Percentiles rank a stretch among this genome's conserved stretches.
Conservation (phyloP, 2,797 vertebrate genomes). For the Microctenopoma stevenorrisi region DNA sequence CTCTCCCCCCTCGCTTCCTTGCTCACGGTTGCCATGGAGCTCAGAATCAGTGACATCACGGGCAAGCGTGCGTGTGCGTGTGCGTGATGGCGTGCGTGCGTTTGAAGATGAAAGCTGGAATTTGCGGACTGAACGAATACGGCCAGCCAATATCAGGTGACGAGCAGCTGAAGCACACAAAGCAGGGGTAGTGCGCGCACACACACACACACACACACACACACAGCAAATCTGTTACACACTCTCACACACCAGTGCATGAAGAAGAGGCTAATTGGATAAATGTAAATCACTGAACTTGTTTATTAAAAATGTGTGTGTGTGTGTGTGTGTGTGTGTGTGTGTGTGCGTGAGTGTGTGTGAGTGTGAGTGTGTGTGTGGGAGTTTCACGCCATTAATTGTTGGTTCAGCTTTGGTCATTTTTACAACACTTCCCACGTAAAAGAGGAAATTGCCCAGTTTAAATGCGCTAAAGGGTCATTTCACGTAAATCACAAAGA, state of each 20-base stretch:
- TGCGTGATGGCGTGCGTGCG: not conserved
- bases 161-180: constrained; percentile 29
- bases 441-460: constrained; percentile 5
- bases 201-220: constrained; percentile 1
- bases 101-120: constrained; percentile 67
- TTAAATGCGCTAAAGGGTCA: not conserved
- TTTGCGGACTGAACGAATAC: constrained; percentile 49
- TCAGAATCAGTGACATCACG: constrained; percentile 81
- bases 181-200: constrained; percentile 8
- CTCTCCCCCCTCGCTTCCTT: constrained; percentile 26
- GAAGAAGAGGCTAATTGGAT: constrained; percentile 14
- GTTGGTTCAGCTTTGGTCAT: not conserved
- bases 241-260: constrained; percentile 21
- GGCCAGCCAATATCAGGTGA: constrained; percentile 60
- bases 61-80: constrained; percentile 18
- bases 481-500: not conserved
- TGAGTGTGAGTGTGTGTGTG: too few species aligned
- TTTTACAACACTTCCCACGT: not conserved
- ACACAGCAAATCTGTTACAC: not conserved
- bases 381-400: not conserved
- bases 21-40: constrained; percentile 84
- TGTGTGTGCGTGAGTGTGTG: too few species aligned
- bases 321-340: too few species aligned
- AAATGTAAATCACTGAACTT: constrained; percentile 22
- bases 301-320: too few species aligned